Base-by-base conservation (phyloP, 2,888 invertebrate genomes). In the Apocheima hispidaria region DNA sequence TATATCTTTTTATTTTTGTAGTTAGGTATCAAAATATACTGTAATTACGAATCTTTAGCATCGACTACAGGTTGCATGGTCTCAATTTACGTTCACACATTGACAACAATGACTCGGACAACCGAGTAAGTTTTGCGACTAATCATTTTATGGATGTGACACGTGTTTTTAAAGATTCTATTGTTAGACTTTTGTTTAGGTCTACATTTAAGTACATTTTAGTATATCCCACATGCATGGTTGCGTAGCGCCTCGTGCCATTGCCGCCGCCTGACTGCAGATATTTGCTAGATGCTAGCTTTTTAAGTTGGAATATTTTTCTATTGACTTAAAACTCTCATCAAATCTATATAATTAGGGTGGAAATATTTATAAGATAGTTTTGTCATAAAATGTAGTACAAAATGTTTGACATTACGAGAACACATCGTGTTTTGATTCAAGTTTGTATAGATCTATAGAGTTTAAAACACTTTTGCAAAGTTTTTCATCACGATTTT, bases 1-100 rank as follows among this genome's bases (percentile, higher is more conserved):
- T 84, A 84, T 87, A 86, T 85, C 84, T 84, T 82, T 85, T 84
- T 87, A 86, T 83, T 81, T 86, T 83, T 81, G 78, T 87, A 84
- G 79, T 75, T 85, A 84, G 83, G 78, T 84, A 77, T 81, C 78
- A 79, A 78, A 78, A 65, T 60, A 59, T 65, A 63, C 68, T 77
- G 62, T 71, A 67, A 64, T 69, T 67, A 65, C 59, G 60, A 59
- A 66, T 63, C 61, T 64, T 63, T 72, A 70, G 78, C 72, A 71
- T 77, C 71, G 78, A 82, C 80, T 84, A 82, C 82, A 83, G 74
- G 73, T 77, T 74, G 69, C 72, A 73, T 79, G 78, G 74, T 75
- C 72, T 77, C 65, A 73, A 73, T 73, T 56, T 73, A 77, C 71
- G 72, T 74, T 78, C 75, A 69, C 72, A 74, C 71, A 69, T 66